These are phyloP conservation scores for Cephalotes varians DNA, from an alignment of 2,888 invertebrate genomes.

Conservation along the genomic window DNA sequence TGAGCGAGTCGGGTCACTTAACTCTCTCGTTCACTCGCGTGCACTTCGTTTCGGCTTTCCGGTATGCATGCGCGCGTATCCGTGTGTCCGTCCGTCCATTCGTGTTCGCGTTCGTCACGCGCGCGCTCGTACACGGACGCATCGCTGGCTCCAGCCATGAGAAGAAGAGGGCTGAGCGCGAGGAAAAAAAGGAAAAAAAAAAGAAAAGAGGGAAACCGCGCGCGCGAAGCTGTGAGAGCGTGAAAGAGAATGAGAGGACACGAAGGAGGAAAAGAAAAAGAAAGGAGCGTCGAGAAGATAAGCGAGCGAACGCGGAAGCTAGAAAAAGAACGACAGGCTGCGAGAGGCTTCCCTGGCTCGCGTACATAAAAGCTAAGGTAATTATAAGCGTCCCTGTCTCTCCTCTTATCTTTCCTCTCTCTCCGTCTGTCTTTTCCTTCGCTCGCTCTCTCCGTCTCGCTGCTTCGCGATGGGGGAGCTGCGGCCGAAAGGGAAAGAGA, in stretches of 20 bases:
- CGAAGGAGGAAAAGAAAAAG: constrained; percentile 39
- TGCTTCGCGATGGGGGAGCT: constrained; percentile 64
- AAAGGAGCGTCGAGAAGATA: constrained; percentile 40
- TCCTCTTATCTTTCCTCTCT: constrained; percentile 40
- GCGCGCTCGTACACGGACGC: constrained; percentile 57
- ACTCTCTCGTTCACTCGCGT: constrained; percentile 72
- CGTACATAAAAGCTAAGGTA: constrained; percentile 66
- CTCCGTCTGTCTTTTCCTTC: constrained; percentile 15
- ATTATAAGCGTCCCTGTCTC: constrained; percentile 71
- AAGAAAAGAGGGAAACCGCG: constrained; percentile 19
- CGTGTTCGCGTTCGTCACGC: constrained; percentile 42
- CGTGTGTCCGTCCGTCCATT: constrained; percentile 43
- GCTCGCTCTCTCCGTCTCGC: constrained; percentile 38
- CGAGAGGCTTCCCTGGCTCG: constrained; percentile 31
- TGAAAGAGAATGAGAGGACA: neutral
- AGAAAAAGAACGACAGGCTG: constrained; percentile 54
- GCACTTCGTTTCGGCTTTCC: constrained; percentile 70
- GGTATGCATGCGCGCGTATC: constrained; percentile 59
- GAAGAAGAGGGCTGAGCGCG: constrained; percentile 41
- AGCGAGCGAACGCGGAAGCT: constrained; percentile 47
- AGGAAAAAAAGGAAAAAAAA: neutral
- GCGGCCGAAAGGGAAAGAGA: constrained; percentile 55
- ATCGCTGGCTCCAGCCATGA: constrained; percentile 48
- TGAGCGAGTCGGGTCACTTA: constrained; percentile 76
- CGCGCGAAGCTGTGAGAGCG: constrained; percentile 14